Evolutionary conservation across 2,113 vertebrate species (phyloP), one percentile per base, ranked within the genome.

Genomic region (Aphelocoma coerulescens): DNA sequence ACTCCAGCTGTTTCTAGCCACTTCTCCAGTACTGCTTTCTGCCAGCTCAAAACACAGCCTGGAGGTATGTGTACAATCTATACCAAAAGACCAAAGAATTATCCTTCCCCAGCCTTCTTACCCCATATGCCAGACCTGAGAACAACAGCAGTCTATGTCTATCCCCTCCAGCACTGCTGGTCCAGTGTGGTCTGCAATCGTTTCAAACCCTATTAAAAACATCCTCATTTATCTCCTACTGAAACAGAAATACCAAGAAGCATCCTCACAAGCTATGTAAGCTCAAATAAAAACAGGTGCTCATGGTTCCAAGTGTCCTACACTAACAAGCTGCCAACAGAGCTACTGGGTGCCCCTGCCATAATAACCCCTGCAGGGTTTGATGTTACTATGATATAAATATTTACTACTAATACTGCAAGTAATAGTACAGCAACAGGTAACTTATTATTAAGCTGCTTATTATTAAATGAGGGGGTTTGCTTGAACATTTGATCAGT

Each of bases 1-100:
- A 37, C 95, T 97, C 97, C 75, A 97, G 93, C 82, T 97, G 62
- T 97, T 98, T 89, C 91, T 94, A 48, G 95, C 79, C 69, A 95
- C 75, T 43, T 97, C 93, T 86, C 96, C 89, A 74, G 93, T 54
- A 68, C 97, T 91, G 48, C 95, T 97, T 39, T 93, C 95, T 23
- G 84, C 63, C 75, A 93, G 96, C 95, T 93, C 87, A 68, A 88
- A 91, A 96, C 69, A 88, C 13, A 93, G 91, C 24, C 12, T 87
- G 79, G 75, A 85, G 65, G 44, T 54, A 76, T 11, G 14, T 65
- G 83, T 78, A 75, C 44, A 87, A 22, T 49, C 77, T 76, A 46
- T 44, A 76, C 32, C 23, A 49, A 68, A 49, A 94, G 74, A 41
- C 44, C 54, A 59, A 73, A 62, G n/a, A 81, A 59, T 85, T 80